Evolutionary conservation across 2,113 vertebrate species (phyloP).

Genomic region (Hemicordylus capensis): DNA sequence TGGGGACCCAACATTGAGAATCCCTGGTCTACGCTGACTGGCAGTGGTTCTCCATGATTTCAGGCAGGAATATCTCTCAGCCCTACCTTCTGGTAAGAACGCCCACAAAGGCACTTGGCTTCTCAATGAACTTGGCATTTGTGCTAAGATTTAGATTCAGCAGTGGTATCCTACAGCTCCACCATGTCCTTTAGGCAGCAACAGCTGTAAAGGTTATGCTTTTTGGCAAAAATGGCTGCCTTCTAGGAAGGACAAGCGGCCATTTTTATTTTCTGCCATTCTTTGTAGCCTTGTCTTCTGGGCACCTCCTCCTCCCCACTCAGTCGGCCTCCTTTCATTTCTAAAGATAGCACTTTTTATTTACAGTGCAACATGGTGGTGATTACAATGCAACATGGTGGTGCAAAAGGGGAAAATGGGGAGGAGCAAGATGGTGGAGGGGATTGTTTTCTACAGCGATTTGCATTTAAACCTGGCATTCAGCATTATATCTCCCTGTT

Average conservation of each 20-base stretch:
- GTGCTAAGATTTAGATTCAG: too few relatives aligned
- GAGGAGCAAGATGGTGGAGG: conserved; percentile 68
- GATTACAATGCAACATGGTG: conserved; percentile 69
- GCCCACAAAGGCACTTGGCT: too few relatives aligned
- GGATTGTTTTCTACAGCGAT: conserved; percentile 70
- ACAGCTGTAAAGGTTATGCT: conserved; percentile 32
- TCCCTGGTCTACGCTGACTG: too few relatives aligned
- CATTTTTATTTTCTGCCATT: conserved; percentile 17
- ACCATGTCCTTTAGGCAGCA: conserved; percentile 31
- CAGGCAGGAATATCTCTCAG: too few relatives aligned
- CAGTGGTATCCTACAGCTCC: too few relatives aligned
- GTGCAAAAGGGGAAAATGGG: conserved; percentile 58
- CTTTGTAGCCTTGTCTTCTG: conserved; percentile 64
- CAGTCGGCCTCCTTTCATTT: conserved; percentile 68
- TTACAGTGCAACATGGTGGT: conserved; percentile 70
- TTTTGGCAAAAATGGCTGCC: conserved; percentile 41
- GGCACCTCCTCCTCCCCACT: conserved; percentile 52
- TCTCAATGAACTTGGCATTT: too few relatives aligned
- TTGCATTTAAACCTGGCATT: conserved; percentile 78
- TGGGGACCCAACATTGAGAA: too few relatives aligned
- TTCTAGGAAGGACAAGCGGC: too few relatives aligned
- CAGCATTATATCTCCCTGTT: conserved; percentile 78
- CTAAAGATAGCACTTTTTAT: conserved; percentile 71
- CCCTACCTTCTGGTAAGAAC: too few relatives aligned
- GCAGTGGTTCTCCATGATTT: too few relatives aligned